Evolutionary conservation across 2,888 invertebrate species (phyloP).

Genomic region (Lordiphosa fenestrarum): DNA sequence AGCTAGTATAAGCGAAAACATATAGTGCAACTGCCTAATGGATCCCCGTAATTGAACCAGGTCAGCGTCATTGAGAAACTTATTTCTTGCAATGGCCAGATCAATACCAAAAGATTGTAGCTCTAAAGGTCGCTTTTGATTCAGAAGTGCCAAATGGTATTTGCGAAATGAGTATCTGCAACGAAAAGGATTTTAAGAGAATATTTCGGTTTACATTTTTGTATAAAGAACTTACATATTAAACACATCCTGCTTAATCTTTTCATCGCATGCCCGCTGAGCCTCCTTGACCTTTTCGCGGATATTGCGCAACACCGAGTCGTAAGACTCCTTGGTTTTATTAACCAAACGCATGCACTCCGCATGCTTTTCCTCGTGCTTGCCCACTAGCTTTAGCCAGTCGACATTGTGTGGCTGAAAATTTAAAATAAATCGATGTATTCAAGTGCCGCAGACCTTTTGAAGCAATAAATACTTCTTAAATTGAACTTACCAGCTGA

Average conservation of each 20-base stretch:
- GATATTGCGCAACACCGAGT: constrained; percentile 27
- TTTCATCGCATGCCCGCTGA: constrained; percentile 7
- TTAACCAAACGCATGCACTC: background rate
- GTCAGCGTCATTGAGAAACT: background rate
- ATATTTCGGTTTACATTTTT: too few relatives aligned
- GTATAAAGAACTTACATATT: constrained; percentile 33
- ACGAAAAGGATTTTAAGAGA: too few relatives aligned
- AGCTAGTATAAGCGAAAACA: too few relatives aligned
- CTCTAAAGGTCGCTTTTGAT: background rate
- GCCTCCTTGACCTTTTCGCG: constrained; percentile 13
- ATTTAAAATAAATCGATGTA: background rate
- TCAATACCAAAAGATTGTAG: background rate
- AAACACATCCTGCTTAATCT: constrained; percentile 28
- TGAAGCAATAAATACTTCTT: background rate
- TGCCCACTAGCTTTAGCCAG: constrained; percentile 13
- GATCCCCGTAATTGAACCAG: too few relatives aligned
- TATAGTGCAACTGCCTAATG: too few relatives aligned
- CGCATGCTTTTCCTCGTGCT: background rate
- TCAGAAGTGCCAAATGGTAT: too few relatives aligned
- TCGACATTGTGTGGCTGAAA: constrained; percentile 20
- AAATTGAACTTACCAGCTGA: constrained; percentile 16
- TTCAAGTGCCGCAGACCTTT: too few relatives aligned
- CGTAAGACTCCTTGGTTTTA: constrained; percentile 18
- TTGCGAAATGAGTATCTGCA: too few relatives aligned
- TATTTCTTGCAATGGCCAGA: background rate